phyloP scores from a whole-genome alignment of 2,113 vertebrate genomes.

The Blennius ocellaris region DNA sequence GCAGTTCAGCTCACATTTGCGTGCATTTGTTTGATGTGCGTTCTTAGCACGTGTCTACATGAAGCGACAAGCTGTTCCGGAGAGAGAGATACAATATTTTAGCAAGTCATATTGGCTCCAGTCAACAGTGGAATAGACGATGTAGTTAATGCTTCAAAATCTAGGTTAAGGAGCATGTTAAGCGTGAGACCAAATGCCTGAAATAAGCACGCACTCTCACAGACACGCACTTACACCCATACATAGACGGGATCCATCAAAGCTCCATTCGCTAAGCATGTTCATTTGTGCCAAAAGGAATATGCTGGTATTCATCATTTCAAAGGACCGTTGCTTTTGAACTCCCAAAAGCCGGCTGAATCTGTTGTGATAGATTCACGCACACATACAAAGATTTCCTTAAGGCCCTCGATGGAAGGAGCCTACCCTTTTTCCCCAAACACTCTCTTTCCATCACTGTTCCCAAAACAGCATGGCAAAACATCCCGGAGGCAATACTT shows the following conservation, averaged over 20 bases:
- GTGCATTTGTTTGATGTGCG: not conserved
- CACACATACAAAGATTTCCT: slow-evolving; percentile 52
- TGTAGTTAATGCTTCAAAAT: not conserved
- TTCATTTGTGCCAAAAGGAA: slow-evolving; percentile 53
- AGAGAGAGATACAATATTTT: not conserved
- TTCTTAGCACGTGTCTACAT: not conserved
- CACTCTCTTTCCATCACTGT: slow-evolving; percentile 47
- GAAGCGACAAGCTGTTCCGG: not conserved
- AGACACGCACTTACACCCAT: not conserved
- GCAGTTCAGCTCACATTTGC: slow-evolving; percentile 4
- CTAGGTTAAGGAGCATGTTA: not conserved
- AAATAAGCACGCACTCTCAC: not conserved
- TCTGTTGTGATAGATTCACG: slow-evolving; percentile 55
- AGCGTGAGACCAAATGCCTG: not conserved
- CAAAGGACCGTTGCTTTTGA: slow-evolving; percentile 74
- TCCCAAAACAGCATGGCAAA: slow-evolving; percentile 63
- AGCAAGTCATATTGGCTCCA: not conserved
- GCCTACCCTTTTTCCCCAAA: slow-evolving; percentile 36
- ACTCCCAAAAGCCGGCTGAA: slow-evolving; percentile 56
- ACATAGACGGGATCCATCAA: slow-evolving; percentile 33
- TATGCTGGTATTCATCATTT: slow-evolving; percentile 67
- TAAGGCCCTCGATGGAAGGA: slow-evolving; percentile 44
- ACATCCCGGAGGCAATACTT: slow-evolving; percentile 54
- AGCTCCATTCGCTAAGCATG: slow-evolving; percentile 45
- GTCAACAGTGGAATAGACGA: not conserved